Evolutionary conservation across 2,797 vertebrate genomes (phyloP).

Genomic region (Coluber constrictor): DNA sequence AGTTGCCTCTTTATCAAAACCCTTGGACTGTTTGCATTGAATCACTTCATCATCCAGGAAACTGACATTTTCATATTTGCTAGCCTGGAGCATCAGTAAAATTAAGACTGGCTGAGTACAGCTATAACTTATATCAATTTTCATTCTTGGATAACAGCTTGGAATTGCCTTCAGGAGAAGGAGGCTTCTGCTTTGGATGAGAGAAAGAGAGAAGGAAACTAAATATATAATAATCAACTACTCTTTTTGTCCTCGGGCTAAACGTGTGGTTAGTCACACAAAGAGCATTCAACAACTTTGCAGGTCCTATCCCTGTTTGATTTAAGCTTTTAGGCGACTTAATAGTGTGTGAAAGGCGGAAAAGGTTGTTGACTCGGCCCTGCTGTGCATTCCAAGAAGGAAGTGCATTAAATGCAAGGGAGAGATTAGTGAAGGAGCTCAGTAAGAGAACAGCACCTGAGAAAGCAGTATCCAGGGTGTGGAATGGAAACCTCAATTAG

Average conservation of each 20-base stretch:
- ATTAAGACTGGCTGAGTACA: conserved; percentile 67
- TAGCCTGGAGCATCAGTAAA: conserved; percentile 70
- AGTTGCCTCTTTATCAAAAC: conserved; percentile 60
- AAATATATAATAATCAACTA: conserved; percentile 52
- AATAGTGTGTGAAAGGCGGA: conserved; percentile 43
- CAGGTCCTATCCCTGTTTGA: conserved; percentile 41
- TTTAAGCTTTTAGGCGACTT: conserved; percentile 50
- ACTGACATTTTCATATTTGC: conserved; percentile 66
- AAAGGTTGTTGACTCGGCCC: conserved; percentile 32
- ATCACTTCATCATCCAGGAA: conserved; percentile 58
- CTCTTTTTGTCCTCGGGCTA: conserved; percentile 57
- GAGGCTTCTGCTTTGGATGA: conserved; percentile 64
- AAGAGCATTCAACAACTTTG: conserved; percentile 55
- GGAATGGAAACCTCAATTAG: neutral
- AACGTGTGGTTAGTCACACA: conserved; percentile 50
- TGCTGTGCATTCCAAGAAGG: neutral
- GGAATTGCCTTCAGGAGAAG: conserved; percentile 70
- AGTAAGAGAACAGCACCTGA: neutral
- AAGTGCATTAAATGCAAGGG: neutral
- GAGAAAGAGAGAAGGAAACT: conserved; percentile 15
- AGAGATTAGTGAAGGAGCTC: neutral
- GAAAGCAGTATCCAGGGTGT: neutral
- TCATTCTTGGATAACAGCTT: conserved; percentile 74
- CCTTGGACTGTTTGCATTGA: conserved; percentile 50
- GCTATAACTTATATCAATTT: conserved; percentile 73